phyloP scores from a whole-genome alignment of 2,113 vertebrate species.

The Motacilla alba region DNA sequence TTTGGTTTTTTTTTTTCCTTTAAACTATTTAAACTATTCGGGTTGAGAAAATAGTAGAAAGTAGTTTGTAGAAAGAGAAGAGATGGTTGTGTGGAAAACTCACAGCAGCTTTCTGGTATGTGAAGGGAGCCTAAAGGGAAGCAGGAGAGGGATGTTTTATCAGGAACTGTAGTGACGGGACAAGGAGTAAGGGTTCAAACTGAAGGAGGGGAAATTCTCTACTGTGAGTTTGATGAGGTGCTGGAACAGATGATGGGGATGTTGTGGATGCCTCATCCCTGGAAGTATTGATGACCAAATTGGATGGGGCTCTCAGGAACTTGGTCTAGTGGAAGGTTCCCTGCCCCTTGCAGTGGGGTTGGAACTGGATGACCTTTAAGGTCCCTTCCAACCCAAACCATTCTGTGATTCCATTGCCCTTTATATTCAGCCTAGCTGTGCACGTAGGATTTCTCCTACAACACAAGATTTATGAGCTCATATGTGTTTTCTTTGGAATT shows the following conservation, averaged over 20 bases:
- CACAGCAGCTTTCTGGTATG: neutral
- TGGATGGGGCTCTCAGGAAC: neutral
- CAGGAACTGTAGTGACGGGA: neutral
- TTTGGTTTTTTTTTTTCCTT: neutral
- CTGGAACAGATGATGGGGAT: neutral
- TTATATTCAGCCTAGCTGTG: neutral
- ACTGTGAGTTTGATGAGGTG: neutral
- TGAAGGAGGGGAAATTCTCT: neutral
- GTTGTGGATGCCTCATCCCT: neutral
- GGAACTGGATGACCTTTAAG: neutral
- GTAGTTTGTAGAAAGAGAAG: neutral
- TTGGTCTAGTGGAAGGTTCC: neutral
- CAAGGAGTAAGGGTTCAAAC: neutral
- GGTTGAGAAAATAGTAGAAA: neutral
- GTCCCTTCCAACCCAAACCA: neutral
- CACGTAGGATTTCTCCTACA: neutral
- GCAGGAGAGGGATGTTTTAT: neutral
- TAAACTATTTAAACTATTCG: neutral
- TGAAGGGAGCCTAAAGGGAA: neutral
- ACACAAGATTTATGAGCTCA: neutral
- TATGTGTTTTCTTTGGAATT: neutral
- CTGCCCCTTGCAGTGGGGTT: neutral
- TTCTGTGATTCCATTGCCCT: neutral
- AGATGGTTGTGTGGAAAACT: neutral
- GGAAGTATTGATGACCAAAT: rapidly evolving